Percentiles rank a stretch among this genome's conserved stretches.
These are phyloP conservation scores for Muscicapa comitata DNA, from an alignment of 2,797 vertebrate genomes.

Conservation along the genomic window DNA sequence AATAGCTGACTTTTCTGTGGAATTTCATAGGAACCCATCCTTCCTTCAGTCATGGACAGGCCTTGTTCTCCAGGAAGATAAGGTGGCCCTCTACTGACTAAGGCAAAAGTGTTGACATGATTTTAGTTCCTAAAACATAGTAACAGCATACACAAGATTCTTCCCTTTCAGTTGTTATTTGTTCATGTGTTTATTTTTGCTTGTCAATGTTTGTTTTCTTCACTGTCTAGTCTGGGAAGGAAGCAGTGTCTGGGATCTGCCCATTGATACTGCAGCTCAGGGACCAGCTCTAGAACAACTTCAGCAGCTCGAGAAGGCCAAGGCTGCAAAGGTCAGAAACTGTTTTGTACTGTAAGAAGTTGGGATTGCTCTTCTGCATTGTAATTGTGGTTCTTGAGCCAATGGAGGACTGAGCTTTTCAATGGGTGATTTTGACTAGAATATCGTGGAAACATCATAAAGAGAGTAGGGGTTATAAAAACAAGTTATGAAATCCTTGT, in stretches of 20 bases:
- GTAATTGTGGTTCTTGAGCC: not conserved
- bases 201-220: slow-evolving; percentile 51
- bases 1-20: not conserved
- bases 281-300: slow-evolving; percentile 94
- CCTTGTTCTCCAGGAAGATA: not conserved
- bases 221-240: slow-evolving; percentile 90
- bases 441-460: not conserved
- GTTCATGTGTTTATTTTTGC: slow-evolving; percentile 10
- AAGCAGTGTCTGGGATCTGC: slow-evolving; percentile 97
- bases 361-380: not conserved
- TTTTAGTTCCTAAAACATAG: not conserved
- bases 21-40: not conserved
- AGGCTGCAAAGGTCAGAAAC: slow-evolving; percentile 89
- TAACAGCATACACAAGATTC: not conserved
- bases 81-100: not conserved
- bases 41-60: not conserved
- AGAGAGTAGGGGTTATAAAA: not conserved
- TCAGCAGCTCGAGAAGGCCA: slow-evolving; percentile 95
- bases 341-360: slow-evolving; percentile 21
- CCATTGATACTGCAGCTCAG: slow-evolving; percentile 88
- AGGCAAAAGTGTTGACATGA: not conserved
- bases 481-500: not conserved
- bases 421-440: not conserved
- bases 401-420: not conserved
- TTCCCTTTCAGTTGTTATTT: not conserved